phyloP scores from a whole-genome alignment of 2,797 vertebrate genomes.

The Coracias cyanogaster region DNA sequence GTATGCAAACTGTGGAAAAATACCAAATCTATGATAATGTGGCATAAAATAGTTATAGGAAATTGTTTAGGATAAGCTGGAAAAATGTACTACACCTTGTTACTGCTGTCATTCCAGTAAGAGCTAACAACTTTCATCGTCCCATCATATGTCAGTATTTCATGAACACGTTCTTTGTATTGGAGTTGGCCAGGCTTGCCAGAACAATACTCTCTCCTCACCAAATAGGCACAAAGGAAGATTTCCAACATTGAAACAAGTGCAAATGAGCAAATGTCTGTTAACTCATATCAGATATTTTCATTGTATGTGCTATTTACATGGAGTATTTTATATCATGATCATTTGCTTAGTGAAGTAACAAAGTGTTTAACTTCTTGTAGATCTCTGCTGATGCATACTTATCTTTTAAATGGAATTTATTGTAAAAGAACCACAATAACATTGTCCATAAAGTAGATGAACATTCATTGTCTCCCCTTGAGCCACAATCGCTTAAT shows the following conservation, averaged over 20 bases:
- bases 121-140: not conserved
- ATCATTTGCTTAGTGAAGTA: not conserved
- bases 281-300: not conserved
- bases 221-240: rapidly evolving
- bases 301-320: not conserved
- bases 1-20: not conserved
- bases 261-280: not conserved
- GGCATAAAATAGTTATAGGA: not conserved
- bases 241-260: not conserved
- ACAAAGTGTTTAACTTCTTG: not conserved
- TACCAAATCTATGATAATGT: not conserved
- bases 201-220: not conserved
- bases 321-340: not conserved
- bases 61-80: not conserved
- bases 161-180: not conserved
- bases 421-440: not conserved
- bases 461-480: not conserved
- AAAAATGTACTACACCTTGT: not conserved
- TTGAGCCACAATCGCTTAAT: not conserved
- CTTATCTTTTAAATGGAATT: not conserved
- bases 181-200: not conserved
- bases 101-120: not conserved
- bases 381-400: not conserved
- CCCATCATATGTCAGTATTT: not conserved
- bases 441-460: not conserved